Conservation (phyloP, 2,113 vertebrate species). For the Pholis gunnellus region DNA sequence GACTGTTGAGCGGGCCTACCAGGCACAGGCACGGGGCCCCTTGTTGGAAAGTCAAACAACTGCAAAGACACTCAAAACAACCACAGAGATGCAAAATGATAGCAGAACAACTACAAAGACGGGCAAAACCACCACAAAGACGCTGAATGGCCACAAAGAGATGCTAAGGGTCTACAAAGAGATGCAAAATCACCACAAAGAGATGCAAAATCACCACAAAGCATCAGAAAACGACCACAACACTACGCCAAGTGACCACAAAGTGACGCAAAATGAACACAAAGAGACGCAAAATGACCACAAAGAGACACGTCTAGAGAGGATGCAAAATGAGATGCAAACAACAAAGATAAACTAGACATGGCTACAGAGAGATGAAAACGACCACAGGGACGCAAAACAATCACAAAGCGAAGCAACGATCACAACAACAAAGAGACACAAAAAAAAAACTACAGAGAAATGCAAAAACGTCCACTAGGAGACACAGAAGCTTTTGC, state of each 20-base stretch:
- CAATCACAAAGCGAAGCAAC: not conserved
- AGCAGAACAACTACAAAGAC: not conserved
- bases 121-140: not conserved
- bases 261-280: not conserved
- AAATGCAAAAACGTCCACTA: not conserved
- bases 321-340: not conserved
- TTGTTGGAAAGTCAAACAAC: not conserved
- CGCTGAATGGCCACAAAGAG: not conserved
- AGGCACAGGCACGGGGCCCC: not conserved
- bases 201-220: not conserved
- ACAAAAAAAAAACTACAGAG: not conserved
- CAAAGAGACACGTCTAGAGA: not conserved
- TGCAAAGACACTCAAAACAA: not conserved
- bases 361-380: not conserved
- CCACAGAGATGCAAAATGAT: not conserved
- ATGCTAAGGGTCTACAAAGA: not conserved
- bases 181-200: not conserved
- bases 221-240: not conserved
- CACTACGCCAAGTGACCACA: not conserved
- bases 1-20: not conserved
- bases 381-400: not conserved
- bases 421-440: not conserved
- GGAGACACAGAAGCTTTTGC: not conserved
- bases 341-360: not conserved
- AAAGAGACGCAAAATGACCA: not conserved